Percentiles rank a stretch among this genome's conserved stretches.
phyloP scores from a whole-genome alignment of 2,113 vertebrate species.

The Peromyscus maniculatus region DNA sequence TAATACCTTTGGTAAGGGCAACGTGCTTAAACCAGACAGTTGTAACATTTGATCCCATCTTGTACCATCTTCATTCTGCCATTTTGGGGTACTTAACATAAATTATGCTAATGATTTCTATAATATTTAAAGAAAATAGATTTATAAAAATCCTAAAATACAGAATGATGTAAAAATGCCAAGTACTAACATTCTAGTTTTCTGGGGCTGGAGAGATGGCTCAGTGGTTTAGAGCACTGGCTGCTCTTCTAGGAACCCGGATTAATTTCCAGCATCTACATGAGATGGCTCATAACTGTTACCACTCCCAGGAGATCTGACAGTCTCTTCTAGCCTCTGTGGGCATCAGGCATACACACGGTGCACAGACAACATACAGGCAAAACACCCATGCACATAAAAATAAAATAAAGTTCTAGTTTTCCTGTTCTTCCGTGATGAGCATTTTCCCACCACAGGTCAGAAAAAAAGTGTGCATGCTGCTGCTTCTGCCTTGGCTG shows the following conservation, averaged over 20 bases:
- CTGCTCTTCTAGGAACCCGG: neutral
- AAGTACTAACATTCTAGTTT: neutral
- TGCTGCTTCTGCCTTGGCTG: neutral
- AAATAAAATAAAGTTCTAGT: neutral
- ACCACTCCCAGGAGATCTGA: neutral
- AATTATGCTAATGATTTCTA: neutral
- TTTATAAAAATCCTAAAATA: neutral
- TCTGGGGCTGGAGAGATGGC: neutral
- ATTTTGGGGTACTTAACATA: neutral
- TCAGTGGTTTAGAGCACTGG: neutral
- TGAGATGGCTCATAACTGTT: neutral
- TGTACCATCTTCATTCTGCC: neutral
- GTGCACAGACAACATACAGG: neutral
- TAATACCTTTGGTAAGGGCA: neutral
- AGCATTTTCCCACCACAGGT: neutral
- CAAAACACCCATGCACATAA: neutral
- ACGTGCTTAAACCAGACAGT: neutral
- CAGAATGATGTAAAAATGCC: neutral
- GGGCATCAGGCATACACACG: neutral
- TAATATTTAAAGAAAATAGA: neutral
- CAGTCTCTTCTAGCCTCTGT: neutral
- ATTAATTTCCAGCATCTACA: neutral
- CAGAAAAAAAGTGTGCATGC: conserved; percentile 18
- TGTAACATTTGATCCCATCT: neutral
- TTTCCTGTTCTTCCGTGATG: conserved; percentile 49